A percentile compares a stretch with the other conserved stretches of the same genome.
These are phyloP conservation scores for Gymnocheta viridis DNA, from an alignment of 2,888 invertebrate species.

Conservation along the genomic window DNA sequence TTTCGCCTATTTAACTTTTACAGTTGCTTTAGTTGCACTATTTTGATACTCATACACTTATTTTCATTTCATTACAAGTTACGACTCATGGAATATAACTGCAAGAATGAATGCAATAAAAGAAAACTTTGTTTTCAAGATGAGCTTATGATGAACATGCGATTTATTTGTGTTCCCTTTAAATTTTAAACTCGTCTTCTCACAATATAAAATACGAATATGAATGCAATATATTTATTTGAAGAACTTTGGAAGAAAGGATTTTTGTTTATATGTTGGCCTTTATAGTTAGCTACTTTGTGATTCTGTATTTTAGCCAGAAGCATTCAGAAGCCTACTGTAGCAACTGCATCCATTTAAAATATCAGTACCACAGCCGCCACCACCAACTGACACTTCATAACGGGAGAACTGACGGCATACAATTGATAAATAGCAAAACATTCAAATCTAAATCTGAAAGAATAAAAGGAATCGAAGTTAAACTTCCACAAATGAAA, in stretches of 20 bases:
- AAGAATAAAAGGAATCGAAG: slow-evolving; percentile 13
- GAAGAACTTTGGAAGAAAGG: slow-evolving; percentile 29
- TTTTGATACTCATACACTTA: slow-evolving; percentile 40
- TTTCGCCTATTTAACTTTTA: slow-evolving; percentile 23
- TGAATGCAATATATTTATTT: slow-evolving; percentile 26
- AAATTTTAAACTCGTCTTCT: slow-evolving; percentile 49
- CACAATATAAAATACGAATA: slow-evolving; percentile 51
- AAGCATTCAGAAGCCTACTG: slow-evolving; percentile 65
- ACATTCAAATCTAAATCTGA: slow-evolving; percentile 43
- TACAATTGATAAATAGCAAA: slow-evolving; percentile 66
- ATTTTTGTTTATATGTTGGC: neutral
- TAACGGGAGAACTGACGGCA: slow-evolving; percentile 56
- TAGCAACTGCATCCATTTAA: slow-evolving; percentile 29
- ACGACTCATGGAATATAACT: neutral
- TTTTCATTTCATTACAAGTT: slow-evolving; percentile 45
- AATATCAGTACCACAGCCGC: neutral
- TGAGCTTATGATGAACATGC: slow-evolving; percentile 70
- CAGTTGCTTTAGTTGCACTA: slow-evolving; percentile 55
- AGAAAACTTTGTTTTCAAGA: slow-evolving; percentile 22
- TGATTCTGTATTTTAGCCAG: slow-evolving; percentile 46
- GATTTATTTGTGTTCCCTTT: slow-evolving; percentile 67
- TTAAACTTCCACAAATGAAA: neutral
- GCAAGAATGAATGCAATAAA: neutral
- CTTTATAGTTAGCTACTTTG: slow-evolving; percentile 8
- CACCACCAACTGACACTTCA: slow-evolving; percentile 61